Evolutionary conservation across 2,888 invertebrate species (phyloP).

Genomic region (Neocrepidodera transversa): DNA sequence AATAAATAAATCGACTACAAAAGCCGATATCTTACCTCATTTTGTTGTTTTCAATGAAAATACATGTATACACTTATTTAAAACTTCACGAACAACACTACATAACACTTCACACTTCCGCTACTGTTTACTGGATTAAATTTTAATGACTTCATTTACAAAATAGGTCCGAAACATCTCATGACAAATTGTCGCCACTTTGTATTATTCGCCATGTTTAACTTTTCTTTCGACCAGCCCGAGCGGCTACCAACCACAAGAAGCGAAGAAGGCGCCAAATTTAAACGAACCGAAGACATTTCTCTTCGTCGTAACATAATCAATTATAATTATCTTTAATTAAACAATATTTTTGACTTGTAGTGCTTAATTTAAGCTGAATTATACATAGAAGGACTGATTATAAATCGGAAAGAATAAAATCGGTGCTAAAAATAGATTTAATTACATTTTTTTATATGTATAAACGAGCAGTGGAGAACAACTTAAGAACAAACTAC

Average conservation of each 20-base stretch:
- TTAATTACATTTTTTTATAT: too few relatives aligned
- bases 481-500: too few relatives aligned
- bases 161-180: slow-evolving; percentile 33
- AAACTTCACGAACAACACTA: slow-evolving; percentile 46
- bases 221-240: slow-evolving; percentile 56
- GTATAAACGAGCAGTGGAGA: too few relatives aligned
- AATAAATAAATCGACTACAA: slow-evolving; percentile 23
- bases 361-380: background rate
- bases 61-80: slow-evolving; percentile 42
- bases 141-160: slow-evolving; percentile 44
- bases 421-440: too few relatives aligned
- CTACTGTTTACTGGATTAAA: slow-evolving; percentile 31
- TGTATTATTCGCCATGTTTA: slow-evolving; percentile 41
- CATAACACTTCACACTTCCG: slow-evolving; percentile 36
- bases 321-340: background rate
- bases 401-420: too few relatives aligned
- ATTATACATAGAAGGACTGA: background rate
- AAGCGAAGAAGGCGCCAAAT: slow-evolving; percentile 33
- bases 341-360: background rate
- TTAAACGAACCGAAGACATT: slow-evolving; percentile 23
- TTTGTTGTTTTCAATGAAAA: slow-evolving; percentile 49
- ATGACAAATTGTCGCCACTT: slow-evolving; percentile 37
- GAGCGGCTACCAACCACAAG: slow-evolving; percentile 42
- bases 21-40: slow-evolving; percentile 50
- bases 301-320: background rate